These are phyloP conservation scores for Amphipoea oculea DNA, from an alignment of 2,888 invertebrate genomes.

Conservation along the genomic window DNA sequence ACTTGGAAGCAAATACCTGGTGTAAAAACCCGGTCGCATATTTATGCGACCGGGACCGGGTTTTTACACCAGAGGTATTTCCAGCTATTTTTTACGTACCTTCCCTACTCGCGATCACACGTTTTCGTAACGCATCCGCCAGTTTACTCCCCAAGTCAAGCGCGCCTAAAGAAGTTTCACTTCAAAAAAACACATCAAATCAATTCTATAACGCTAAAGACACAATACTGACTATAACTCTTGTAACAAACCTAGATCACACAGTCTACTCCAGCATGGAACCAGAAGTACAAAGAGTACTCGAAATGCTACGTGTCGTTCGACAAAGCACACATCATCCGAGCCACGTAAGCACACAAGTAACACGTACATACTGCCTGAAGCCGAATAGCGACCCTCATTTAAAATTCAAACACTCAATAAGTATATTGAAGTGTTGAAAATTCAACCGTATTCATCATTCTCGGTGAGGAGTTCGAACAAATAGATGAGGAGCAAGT, in stretches of 20 bases:
- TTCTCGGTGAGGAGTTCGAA: conserved; percentile 64
- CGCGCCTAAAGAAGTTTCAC: no score
- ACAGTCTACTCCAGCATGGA: neutral
- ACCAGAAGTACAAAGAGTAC: neutral
- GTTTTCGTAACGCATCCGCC: no score
- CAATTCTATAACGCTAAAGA: neutral
- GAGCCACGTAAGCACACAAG: conserved; percentile 10
- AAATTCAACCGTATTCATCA: conserved; percentile 64
- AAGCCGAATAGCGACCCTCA: conserved; percentile 63
- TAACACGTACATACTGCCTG: conserved; percentile 58
- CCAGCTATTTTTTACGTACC: no score
- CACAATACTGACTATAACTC: neutral
- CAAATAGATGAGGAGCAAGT: conserved; percentile 66
- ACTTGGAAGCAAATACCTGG: no score
- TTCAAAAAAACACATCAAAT: no score
- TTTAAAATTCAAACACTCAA: conserved; percentile 81
- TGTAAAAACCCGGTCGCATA: no score
- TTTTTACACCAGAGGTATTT: no score
- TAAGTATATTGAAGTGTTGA: conserved; percentile 73
- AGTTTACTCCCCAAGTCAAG: no score
- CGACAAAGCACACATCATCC: conserved; percentile 35
- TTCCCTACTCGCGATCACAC: no score
- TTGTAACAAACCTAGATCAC: neutral
- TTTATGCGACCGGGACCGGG: no score
- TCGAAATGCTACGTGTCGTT: conserved; percentile 18